phyloP scores from a whole-genome alignment of 2,113 vertebrate genomes.

The Albula glossodonta region DNA sequence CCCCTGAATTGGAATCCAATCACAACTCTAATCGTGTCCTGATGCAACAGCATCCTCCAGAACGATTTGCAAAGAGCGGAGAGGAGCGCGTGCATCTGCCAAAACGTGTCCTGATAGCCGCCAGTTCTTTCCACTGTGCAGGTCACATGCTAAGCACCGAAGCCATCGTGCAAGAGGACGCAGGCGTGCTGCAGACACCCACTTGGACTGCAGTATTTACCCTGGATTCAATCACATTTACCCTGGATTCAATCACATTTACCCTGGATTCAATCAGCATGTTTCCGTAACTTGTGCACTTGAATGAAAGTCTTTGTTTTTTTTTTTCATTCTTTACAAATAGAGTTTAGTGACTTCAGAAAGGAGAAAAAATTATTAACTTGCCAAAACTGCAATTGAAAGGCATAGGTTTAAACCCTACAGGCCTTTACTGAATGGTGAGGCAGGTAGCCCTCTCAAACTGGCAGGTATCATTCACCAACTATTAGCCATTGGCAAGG shows the following conservation, averaged over 20 bases:
- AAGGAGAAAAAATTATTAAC: not conserved
- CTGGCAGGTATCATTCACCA: not conserved
- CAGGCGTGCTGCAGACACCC: not conserved
- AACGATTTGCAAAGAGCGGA: too few species aligned
- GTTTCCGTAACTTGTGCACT: not conserved
- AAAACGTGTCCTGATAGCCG: too few species aligned
- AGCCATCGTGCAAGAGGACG: too few species aligned
- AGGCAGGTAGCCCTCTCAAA: not conserved
- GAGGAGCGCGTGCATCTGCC: too few species aligned
- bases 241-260: not conserved
- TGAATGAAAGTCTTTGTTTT: too few species aligned
- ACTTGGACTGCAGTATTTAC: not conserved
- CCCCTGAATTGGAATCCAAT: too few species aligned
- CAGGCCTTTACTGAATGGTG: not conserved
- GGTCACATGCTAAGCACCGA: too few species aligned
- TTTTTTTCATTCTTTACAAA: too few species aligned
- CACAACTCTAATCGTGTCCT: too few species aligned
- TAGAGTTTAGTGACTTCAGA: not conserved
- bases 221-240: not conserved
- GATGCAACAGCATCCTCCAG: too few species aligned
- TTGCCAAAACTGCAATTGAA: not conserved
- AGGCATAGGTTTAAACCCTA: not conserved
- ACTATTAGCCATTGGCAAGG: not conserved
- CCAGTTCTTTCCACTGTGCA: too few species aligned
- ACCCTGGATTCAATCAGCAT: not conserved